Percentiles rank a stretch among this genome's conserved stretches.
Evolutionary conservation across 2,113 vertebrate genomes (phyloP).

Genomic region (Sapayoa aenigma): DNA sequence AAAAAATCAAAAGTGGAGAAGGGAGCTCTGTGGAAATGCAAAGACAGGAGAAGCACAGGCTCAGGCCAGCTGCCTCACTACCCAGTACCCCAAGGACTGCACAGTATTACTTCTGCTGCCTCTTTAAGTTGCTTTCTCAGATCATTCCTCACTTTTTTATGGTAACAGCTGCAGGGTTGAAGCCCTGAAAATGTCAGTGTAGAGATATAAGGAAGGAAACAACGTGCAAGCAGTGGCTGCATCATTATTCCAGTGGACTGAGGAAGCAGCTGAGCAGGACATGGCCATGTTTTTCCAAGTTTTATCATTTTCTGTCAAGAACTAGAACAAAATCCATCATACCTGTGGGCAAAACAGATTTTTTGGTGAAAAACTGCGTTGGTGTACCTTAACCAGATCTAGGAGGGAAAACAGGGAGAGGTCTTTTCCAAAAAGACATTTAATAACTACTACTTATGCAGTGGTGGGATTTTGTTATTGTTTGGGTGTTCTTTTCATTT

Average conservation of each 20-base stretch:
- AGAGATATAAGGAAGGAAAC: neutral
- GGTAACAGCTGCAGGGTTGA: neutral
- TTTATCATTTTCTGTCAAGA: neutral
- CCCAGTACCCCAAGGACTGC: neutral
- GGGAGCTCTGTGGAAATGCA: neutral
- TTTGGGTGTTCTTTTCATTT: neutral
- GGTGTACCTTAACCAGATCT: neutral
- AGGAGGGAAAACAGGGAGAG: neutral
- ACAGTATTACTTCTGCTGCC: neutral
- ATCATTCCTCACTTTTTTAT: neutral
- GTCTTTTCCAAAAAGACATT: neutral
- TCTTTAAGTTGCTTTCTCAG: neutral
- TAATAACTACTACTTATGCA: neutral
- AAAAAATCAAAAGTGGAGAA: neutral
- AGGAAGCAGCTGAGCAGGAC: neutral
- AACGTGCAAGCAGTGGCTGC: rapidly evolving
- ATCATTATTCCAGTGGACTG: neutral
- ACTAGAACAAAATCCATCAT: neutral
- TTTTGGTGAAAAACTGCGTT: neutral
- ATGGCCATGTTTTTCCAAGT: neutral
- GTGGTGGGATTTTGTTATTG: rapidly evolving
- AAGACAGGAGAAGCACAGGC: neutral
- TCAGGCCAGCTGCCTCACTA: neutral
- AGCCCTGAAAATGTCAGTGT: neutral
- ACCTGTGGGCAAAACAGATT: neutral